Evolutionary conservation across 2,888 invertebrate species (phyloP).

Genomic region (Hemistola chrysoprasaria): DNA sequence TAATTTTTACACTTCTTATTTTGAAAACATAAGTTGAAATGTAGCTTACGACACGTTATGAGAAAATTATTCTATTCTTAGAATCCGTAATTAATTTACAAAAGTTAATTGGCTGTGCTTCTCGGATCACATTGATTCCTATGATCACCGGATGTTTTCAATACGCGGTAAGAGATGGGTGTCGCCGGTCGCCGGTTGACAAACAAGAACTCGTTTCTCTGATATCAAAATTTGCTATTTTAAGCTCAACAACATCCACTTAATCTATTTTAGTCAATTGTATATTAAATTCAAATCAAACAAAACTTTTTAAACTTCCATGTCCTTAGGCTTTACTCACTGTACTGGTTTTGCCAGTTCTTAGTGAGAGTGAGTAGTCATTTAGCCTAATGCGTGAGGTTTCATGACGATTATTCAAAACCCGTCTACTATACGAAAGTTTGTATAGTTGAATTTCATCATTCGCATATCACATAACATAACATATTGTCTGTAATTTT

Average conservation of each 20-base stretch:
- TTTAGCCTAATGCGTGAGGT: constrained; percentile 8
- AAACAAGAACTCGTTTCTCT: too few relatives aligned
- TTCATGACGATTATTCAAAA: constrained; percentile 12
- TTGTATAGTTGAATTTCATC: constrained; percentile 7
- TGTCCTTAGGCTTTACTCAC: neutral
- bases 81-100: constrained; percentile 19
- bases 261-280: neutral
- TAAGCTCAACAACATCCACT: neutral
- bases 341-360: constrained; percentile 27
- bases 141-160: constrained; percentile 27
- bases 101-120: constrained; percentile 19
- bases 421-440: constrained; percentile 14
- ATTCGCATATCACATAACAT: neutral
- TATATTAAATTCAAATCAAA: too few relatives aligned
- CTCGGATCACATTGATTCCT: constrained; percentile 16
- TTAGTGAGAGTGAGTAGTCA: constrained; percentile 25
- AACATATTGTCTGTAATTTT: constrained; percentile 12
- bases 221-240: too few relatives aligned
- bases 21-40: constrained; percentile 12
- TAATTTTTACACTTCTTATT: too few relatives aligned
- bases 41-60: constrained; percentile 8
- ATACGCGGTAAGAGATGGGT: neutral
- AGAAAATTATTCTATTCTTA: constrained; percentile 11
- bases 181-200: constrained; percentile 5
- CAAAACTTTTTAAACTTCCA: too few relatives aligned